phyloP scores from a whole-genome alignment of 1,140 invertebrate species.

The Sipha flava region DNA sequence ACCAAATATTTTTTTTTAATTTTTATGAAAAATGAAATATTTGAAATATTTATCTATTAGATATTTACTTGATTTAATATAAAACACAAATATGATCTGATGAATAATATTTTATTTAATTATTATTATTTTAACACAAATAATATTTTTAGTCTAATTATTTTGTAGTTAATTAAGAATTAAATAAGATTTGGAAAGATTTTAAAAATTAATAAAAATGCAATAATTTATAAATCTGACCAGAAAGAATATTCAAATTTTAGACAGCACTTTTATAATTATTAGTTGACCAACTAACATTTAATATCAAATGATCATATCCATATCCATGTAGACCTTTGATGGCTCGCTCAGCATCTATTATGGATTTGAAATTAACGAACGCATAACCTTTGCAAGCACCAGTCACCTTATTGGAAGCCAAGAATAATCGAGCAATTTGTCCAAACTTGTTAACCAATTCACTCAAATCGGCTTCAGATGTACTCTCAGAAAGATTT shows the following conservation, averaged over 20 bases:
- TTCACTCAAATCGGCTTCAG: constrained; percentile 90
- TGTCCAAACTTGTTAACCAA: constrained; percentile 85
- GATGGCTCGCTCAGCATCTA: constrained; percentile 88
- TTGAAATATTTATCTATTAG: too few relatives aligned
- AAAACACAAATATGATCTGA: too few relatives aligned
- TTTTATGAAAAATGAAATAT: too few relatives aligned
- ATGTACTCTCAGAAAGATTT: constrained; percentile 92
- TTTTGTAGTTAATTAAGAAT: not conserved
- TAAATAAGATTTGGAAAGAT: not conserved
- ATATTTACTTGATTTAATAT: too few relatives aligned
- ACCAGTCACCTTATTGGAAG: constrained; percentile 73
- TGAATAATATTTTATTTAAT: not conserved
- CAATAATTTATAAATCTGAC: not conserved
- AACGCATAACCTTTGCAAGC: constrained; percentile 93
- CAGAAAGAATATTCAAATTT: not conserved
- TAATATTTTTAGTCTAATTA: not conserved
- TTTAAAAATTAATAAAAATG: not conserved
- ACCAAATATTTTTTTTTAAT: too few relatives aligned
- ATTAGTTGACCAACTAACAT: constrained; percentile 91
- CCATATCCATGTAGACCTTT: constrained; percentile 84
- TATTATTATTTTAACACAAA: not conserved
- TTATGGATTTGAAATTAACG: constrained; percentile 82
- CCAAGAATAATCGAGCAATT: constrained; percentile 78
- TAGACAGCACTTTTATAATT: constrained; percentile 48
- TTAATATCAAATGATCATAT: constrained; percentile 96